Percentiles rank a stretch among this genome's conserved stretches.
These are phyloP conservation scores for Pandemis heparana DNA, from an alignment of 2,888 invertebrate species.

Conservation along the genomic window DNA sequence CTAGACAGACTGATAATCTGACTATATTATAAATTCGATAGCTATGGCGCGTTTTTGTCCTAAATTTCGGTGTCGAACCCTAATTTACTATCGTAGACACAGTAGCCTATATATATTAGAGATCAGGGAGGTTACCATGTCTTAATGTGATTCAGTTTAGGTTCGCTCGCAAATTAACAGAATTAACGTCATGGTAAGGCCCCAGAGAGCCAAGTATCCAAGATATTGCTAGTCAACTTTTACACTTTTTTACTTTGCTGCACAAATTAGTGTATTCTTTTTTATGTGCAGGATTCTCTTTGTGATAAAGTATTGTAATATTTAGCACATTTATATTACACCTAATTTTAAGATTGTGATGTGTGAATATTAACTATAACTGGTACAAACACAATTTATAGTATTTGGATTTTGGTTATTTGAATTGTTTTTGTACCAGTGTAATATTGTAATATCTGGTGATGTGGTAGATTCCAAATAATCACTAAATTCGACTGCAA, in stretches of 20 bases:
- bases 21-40: too few relatives aligned
- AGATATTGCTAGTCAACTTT: background rate
- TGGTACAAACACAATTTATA: background rate
- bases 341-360: slow-evolving; percentile 15
- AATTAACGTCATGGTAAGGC: too few relatives aligned
- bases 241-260: background rate
- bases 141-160: too few relatives aligned
- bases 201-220: background rate
- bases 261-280: background rate
- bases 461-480: slow-evolving; percentile 26
- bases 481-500: slow-evolving; percentile 25
- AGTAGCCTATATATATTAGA: too few relatives aligned
- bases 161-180: too few relatives aligned
- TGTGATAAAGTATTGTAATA: slow-evolving; percentile 33
- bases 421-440: background rate
- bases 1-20: too few relatives aligned
- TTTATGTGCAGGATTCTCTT: slow-evolving; percentile 26
- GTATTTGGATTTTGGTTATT: background rate
- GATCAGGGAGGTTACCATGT: too few relatives aligned
- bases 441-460: background rate
- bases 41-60: too few relatives aligned
- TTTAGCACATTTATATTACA: slow-evolving; percentile 28
- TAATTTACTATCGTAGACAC: too few relatives aligned
- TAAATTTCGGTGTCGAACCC: too few relatives aligned
- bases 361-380: background rate